Percentiles rank a stretch among this genome's conserved stretches.
Evolutionary conservation across 2,888 invertebrate genomes (phyloP).

Genomic region (Thereva unica): DNA sequence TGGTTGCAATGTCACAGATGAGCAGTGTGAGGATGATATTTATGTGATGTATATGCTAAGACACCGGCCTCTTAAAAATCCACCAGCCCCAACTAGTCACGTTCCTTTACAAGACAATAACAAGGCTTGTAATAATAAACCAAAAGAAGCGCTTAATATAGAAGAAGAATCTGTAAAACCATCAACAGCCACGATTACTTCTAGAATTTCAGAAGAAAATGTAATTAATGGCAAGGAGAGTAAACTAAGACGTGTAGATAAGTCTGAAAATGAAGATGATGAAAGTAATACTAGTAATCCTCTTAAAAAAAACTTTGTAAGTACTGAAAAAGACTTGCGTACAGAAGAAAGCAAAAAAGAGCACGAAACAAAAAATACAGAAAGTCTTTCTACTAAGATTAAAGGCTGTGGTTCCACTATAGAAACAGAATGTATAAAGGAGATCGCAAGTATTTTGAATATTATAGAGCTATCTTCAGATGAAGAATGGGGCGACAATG

Average conservation of each 20-base stretch:
- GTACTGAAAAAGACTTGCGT: neutral
- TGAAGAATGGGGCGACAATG: no score
- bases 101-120: neutral
- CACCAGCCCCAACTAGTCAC: no score
- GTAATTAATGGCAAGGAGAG: neutral
- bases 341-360: neutral
- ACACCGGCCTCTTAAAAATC: neutral
- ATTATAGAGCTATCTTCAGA: no score
- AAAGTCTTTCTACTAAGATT: no score
- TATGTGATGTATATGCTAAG: conserved; percentile 2
- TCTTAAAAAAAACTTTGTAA: neutral
- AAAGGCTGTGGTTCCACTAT: no score
- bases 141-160: neutral
- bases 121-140: neutral
- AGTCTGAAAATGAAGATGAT: conserved; percentile 5
- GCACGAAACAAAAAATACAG: no score
- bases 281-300: neutral
- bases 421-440: no score
- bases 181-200: no score
- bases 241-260: neutral
- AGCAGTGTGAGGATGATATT: neutral
- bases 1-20: conserved; percentile 32
- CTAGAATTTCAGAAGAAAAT: no score
- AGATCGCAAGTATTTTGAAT: no score
- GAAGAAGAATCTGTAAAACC: no score